Evolutionary conservation across 2,888 invertebrate species (phyloP).

Genomic region (Heliconius ismenius): DNA sequence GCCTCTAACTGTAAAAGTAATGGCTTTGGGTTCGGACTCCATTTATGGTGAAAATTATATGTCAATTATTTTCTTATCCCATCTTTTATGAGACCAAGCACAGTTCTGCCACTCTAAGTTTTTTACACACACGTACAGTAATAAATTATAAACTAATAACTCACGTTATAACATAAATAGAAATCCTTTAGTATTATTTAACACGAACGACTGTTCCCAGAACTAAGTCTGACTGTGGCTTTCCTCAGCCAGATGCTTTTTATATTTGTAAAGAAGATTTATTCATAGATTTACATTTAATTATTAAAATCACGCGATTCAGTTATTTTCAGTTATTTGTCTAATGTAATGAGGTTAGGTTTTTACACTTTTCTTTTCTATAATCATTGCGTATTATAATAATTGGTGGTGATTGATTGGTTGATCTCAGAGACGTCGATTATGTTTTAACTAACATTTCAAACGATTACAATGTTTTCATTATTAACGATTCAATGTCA

Average conservation of each 20-base stretch:
- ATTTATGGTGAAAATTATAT: neutral
- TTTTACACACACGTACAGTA: neutral
- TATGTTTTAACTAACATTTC: neutral
- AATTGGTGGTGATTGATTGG: neutral
- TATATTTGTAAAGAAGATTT: conserved; percentile 28
- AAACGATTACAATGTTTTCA: neutral
- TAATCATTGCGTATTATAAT: neutral
- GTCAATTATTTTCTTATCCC: neutral
- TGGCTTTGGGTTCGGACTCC: fast-evolving
- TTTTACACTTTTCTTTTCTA: conserved; percentile 1
- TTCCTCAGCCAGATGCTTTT: conserved; percentile 26
- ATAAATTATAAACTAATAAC: neutral
- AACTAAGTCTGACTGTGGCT: neutral
- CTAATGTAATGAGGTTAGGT: conserved; percentile 13
- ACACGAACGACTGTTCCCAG: conserved; percentile 3
- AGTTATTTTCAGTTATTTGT: neutral
- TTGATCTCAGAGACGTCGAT: neutral
- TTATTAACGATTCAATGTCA: neutral
- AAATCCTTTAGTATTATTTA: conserved; percentile 1
- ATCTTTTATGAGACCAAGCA: no score
- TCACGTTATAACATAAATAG: conserved; percentile 9
- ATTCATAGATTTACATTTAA: conserved; percentile 36
- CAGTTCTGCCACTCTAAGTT: no score
- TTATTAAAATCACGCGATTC: conserved; percentile 26
- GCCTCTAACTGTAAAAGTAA: neutral